phyloP scores from a whole-genome alignment of 2,888 invertebrate genomes.

The Rugalucina vietnamica region DNA sequence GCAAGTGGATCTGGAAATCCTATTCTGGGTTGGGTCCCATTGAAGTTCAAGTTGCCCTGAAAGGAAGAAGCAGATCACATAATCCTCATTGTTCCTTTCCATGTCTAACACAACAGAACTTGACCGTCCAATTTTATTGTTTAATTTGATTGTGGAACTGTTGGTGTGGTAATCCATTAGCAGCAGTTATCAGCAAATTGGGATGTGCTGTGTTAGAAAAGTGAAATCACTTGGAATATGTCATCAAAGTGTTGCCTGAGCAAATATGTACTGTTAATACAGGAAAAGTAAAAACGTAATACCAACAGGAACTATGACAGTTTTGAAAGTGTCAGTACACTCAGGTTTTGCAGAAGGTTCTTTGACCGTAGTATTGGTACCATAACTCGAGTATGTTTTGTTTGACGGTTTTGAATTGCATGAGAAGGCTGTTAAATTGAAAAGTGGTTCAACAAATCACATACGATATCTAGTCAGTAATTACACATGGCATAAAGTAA shows the following conservation, averaged over 20 bases:
- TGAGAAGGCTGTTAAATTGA: background rate
- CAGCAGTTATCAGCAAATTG: background rate
- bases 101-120: constrained; percentile 13
- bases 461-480: background rate
- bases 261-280: constrained; percentile 18
- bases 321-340: constrained; percentile 8
- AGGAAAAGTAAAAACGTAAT: background rate
- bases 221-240: background rate
- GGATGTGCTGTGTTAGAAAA: background rate
- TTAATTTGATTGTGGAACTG: constrained; percentile 27
- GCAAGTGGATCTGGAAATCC: constrained; percentile 22
- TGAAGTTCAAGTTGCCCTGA: background rate
- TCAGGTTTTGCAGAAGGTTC: background rate
- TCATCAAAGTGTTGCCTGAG: background rate
- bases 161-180: background rate
- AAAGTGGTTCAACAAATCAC: constrained; percentile 1
- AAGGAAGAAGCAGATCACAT: background rate
- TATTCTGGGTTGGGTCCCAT: constrained; percentile 22
- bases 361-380: background rate
- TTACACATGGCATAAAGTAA: background rate
- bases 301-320: background rate
- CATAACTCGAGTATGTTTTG: background rate
- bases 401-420: background rate
- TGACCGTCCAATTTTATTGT: constrained; percentile 24
- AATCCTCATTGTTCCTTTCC: constrained; percentile 18